Base-by-base conservation (phyloP, 2,113 vertebrate species). In the Panurus biarmicus region DNA sequence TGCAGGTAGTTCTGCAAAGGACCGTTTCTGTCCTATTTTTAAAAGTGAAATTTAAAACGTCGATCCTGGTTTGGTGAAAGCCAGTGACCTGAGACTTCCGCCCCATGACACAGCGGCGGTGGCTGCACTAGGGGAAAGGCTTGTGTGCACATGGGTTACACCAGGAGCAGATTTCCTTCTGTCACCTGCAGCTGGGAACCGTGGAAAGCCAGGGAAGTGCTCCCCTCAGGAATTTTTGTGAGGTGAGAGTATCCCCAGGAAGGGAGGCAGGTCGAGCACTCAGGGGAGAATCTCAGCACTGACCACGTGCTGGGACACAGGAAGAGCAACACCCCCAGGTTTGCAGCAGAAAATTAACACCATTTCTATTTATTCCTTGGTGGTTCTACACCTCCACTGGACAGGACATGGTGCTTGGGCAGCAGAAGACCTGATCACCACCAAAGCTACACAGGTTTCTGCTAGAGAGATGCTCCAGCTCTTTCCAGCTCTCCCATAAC, bases 41-140 rank as follows among this genome's bases (percentile, higher is more conserved):
- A 47, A 36, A 76, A 51, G 21, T 12, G 3, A 35, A 73, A 61
- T 33, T 3, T 3, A 48, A 26, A 47, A 53, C 17, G 57, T 1
- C 74, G 74, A 2, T 16, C 50, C 9, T 3, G 7, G 13, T 48
- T 70, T 2, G 15, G 45, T 57, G 47, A 14, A 61, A 74, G n/a
- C 42, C 54, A 19, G 64, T 4, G 25, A 28, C 51, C 24, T 42
- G 64, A 42, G 19, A 61, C 24, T 61, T 44, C 24, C 56, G 79
- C 21, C 31, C 29, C 0, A 1, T 6, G 47, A 33, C 12, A 10
- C 26, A 15, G 72, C 8, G 1, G 17, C 3, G 0, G 65, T 10
- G 25, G 54, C 81, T 58, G 48, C 38, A 2, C n/a, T 0, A 0
- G n/a, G 53, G 70, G 28, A 40, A 61, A 28, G 42, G 48, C 42